phyloP scores from a whole-genome alignment of 1,140 invertebrate genomes.

The Halictus rubicundus region DNA sequence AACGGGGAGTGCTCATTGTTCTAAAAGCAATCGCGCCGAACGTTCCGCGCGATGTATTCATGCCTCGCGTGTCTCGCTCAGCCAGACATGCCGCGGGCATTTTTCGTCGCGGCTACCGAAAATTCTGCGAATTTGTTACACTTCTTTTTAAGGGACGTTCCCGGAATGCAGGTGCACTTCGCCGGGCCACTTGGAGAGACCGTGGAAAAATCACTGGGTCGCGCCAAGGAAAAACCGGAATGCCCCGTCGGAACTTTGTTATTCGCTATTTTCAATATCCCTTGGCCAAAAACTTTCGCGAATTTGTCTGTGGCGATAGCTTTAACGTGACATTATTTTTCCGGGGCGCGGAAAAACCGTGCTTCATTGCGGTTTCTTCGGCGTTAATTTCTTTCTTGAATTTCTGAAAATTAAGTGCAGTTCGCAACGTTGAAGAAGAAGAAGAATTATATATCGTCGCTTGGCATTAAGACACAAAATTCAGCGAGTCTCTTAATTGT shows the following conservation, averaged over 20 bases:
- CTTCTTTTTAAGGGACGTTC: slow-evolving; percentile 16
- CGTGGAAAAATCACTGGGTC: slow-evolving; percentile 35
- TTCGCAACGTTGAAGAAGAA: too few species aligned
- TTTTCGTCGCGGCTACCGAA: slow-evolving; percentile 15
- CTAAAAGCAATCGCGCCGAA: slow-evolving; percentile 12
- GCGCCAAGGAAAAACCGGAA: slow-evolving; percentile 5
- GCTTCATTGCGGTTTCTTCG: too few species aligned
- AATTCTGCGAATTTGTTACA: slow-evolving; percentile 33
- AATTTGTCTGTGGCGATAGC: slow-evolving; percentile 23
- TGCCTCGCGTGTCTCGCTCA: not conserved
- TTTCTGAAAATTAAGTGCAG: too few species aligned
- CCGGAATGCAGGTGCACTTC: slow-evolving; percentile 4
- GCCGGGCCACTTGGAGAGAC: slow-evolving; percentile 7
- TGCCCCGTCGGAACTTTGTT: slow-evolving; percentile 2
- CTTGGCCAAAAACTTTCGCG: slow-evolving; percentile 6
- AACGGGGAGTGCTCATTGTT: not conserved
- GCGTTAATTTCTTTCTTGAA: too few species aligned
- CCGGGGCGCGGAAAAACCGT: too few species aligned
- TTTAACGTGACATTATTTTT: not conserved
- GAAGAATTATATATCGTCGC: too few species aligned
- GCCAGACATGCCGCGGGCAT: not conserved
- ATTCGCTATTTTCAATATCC: slow-evolving; percentile 30
- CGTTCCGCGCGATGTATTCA: slow-evolving; percentile 5
- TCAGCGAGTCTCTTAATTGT: too few species aligned
- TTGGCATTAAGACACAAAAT: too few species aligned